These are phyloP conservation scores for Amphiprion clarkii DNA, from an alignment of 2,797 vertebrate species.

Conservation along the genomic window DNA sequence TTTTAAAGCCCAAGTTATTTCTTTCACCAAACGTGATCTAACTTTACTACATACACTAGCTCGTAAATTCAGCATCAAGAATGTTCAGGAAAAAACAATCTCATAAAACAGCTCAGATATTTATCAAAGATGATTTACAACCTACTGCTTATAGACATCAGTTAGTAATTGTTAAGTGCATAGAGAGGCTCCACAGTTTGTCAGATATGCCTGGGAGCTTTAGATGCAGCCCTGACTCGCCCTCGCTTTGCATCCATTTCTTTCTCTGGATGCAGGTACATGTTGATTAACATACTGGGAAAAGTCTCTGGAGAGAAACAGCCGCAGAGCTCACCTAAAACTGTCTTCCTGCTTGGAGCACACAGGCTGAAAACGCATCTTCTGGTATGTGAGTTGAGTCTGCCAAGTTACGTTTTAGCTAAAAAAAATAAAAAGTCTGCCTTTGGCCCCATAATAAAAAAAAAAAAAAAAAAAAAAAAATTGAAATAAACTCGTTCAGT, in stretches of 20 bases:
- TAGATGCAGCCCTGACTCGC: constrained; percentile 57
- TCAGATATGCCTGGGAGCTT: constrained; percentile 65
- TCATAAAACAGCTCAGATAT: constrained; percentile 5
- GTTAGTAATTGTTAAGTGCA: constrained; percentile 36
- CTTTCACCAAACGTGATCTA: too few relatives aligned
- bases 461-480: constrained; percentile 8
- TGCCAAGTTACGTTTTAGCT: constrained; percentile 54
- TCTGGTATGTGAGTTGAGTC: constrained; percentile 55
- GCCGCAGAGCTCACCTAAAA: constrained; percentile 60
- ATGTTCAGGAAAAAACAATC: background rate
- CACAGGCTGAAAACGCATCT: constrained; percentile 59
- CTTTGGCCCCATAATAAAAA: constrained; percentile 29
- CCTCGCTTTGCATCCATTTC: constrained; percentile 28
- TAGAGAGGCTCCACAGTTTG: constrained; percentile 29
- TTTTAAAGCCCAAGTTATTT: background rate
- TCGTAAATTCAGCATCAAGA: constrained; percentile 14
- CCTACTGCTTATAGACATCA: constrained; percentile 19
- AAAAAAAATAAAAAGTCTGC: constrained; percentile 24
- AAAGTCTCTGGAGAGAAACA: constrained; percentile 49
- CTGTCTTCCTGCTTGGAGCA: constrained; percentile 49
- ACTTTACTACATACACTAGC: background rate
- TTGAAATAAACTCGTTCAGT: constrained; percentile 24
- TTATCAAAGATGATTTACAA: constrained; percentile 35
- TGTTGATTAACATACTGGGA: constrained; percentile 33
- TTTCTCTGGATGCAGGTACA: constrained; percentile 45